A percentile compares a stretch with the other conserved stretches of the same genome.
Evolutionary conservation across 2,113 vertebrate species (phyloP).

Genomic region (Xenotilapia leptura): DNA sequence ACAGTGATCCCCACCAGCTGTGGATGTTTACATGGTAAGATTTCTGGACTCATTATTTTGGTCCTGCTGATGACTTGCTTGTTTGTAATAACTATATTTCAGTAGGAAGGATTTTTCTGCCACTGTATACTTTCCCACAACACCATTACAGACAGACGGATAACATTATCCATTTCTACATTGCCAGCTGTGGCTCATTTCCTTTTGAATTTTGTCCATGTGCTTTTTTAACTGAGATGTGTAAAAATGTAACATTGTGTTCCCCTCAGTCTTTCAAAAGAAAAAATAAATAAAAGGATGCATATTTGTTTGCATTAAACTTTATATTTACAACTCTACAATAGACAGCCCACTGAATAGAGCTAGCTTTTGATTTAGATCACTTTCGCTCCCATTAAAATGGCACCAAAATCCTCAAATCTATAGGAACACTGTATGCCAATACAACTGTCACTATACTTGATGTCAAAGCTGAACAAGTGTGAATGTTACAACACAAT

Average conservation of each 20-base stretch:
- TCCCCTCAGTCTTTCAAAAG: not conserved
- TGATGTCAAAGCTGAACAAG: not conserved
- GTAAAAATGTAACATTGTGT: not conserved
- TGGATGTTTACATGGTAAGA: not conserved
- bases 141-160: not conserved
- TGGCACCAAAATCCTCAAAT: not conserved
- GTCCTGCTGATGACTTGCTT: not conserved
- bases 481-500: not conserved
- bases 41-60: not conserved
- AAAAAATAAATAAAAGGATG: not conserved
- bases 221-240: not conserved
- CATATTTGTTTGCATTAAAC: not conserved
- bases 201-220: not conserved
- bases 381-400: not conserved
- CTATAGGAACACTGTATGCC: not conserved
- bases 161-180: not conserved
- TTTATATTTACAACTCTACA: not conserved
- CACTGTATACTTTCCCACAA: not conserved
- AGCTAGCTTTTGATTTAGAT: not conserved
- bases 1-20: not conserved
- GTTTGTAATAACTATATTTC: not conserved
- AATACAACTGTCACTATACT: not conserved
- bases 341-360: not conserved
- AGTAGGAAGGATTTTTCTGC: not conserved
- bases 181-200: not conserved